These are phyloP conservation scores for Varecia variegata DNA, from an alignment of 2,797 vertebrate species.

Conservation along the genomic window DNA sequence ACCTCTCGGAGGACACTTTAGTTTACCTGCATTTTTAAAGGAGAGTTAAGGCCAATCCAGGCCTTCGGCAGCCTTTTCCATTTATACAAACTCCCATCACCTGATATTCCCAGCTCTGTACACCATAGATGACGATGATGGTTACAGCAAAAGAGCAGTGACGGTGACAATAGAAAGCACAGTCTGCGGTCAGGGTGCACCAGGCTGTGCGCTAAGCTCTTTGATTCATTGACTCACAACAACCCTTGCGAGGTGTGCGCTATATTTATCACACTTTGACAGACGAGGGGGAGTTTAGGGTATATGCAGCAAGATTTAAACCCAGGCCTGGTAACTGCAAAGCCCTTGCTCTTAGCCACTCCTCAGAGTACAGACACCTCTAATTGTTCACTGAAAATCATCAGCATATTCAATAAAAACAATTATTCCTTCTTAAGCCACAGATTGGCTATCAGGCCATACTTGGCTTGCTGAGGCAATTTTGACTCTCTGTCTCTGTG, in stretches of 20 bases:
- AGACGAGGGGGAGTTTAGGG: rapidly evolving
- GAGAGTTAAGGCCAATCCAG: not conserved
- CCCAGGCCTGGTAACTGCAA: rapidly evolving
- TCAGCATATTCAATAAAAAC: not conserved
- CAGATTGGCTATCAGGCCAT: not conserved
- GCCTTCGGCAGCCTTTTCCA: not conserved
- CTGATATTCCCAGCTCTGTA: not conserved
- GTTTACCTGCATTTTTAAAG: not conserved
- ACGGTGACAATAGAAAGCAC: rapidly evolving
- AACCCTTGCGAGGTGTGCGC: not conserved
- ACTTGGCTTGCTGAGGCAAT: too few relatives aligned
- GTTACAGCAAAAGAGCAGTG: not conserved
- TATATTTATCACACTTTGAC: rapidly evolving
- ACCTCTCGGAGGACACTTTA: rapidly evolving
- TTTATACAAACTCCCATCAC: too few relatives aligned
- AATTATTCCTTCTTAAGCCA: not conserved
- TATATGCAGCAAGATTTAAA: rapidly evolving
- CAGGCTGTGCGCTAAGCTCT: not conserved
- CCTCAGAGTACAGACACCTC: rapidly evolving
- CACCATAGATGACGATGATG: rapidly evolving
- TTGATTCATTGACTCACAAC: not conserved
- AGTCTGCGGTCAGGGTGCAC: rapidly evolving
- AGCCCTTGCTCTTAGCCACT: too few relatives aligned
- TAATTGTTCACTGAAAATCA: rapidly evolving
- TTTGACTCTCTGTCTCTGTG: not conserved